A percentile compares a stretch with the other conserved stretches of the same genome.
These are phyloP conservation scores for Yoshiicerus persimilis DNA, from an alignment of 1,140 invertebrate genomes.

Conservation along the genomic window DNA sequence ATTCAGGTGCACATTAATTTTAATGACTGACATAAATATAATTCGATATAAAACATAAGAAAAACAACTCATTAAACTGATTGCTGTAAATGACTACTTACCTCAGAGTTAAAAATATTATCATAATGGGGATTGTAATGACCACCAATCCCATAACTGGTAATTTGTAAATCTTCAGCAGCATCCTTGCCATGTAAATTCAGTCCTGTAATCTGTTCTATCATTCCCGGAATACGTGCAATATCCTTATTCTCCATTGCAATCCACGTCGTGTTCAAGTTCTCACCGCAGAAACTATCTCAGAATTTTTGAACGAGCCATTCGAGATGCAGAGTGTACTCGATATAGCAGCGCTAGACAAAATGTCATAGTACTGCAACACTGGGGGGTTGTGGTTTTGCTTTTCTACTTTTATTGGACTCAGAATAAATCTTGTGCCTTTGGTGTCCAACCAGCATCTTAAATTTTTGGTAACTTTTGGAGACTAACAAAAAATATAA, in stretches of 20 bases:
- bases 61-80: too few relatives aligned
- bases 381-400: slow-evolving; percentile 58
- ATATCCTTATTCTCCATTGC: slow-evolving; percentile 54
- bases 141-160: slow-evolving; percentile 67
- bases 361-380: slow-evolving; percentile 58
- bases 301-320: slow-evolving; percentile 54
- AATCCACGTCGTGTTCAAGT: slow-evolving; percentile 59
- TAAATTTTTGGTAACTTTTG: slow-evolving; percentile 41
- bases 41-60: too few relatives aligned
- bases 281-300: slow-evolving; percentile 52
- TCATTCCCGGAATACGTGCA: slow-evolving; percentile 53
- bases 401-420: slow-evolving; percentile 60
- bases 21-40: too few relatives aligned
- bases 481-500: slow-evolving; percentile 34
- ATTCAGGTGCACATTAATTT: too few relatives aligned
- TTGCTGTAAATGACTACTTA: too few relatives aligned
- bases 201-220: slow-evolving; percentile 54
- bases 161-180: slow-evolving; percentile 53
- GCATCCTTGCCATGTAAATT: slow-evolving; percentile 34
- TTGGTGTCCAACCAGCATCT: slow-evolving; percentile 50
- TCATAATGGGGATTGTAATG: not conserved
- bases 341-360: slow-evolving; percentile 57
- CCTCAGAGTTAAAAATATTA: not conserved
- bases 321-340: slow-evolving; percentile 57
- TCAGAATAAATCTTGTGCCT: slow-evolving; percentile 55